Evolutionary conservation across 1,140 invertebrate genomes (phyloP), one percentile per base, ranked within the genome.

Genomic region (Drosophila bocqueti): DNA sequence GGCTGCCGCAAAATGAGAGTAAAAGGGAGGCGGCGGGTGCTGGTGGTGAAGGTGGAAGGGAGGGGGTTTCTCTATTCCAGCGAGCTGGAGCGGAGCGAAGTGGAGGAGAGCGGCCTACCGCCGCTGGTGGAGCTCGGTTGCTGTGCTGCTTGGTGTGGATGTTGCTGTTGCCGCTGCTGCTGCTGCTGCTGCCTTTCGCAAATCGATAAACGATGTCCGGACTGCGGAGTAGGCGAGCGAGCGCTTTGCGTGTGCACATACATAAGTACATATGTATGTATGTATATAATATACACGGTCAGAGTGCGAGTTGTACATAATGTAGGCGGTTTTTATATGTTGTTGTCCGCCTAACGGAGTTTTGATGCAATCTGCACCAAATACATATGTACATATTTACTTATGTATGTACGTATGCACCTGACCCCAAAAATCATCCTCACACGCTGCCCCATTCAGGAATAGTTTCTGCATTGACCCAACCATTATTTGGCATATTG

Each of bases 131-230:
- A 71, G 63, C 61, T 66, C 52, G 68, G 64, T 66, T 79, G 58
- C 49, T 68, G 58, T 61, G 45, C 21, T 43, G 45, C 31, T 59
- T 50, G 50, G 36, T 45, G 47, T 38, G 42, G 74, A 45, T 72
- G 79, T 29, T 57, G 78, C 21, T 77, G 57, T 29, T 47, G 26
- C 26, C 26, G 58, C 29, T 64, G 55, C 18, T 58, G 74, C 52
- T 66, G 68, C 65, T 85, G 82, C 71, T 86, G 77, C 77, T 87
- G 77, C 74, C 66, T 81, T 90, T 84, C 64, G 75, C 81, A 90
- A 89, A 89, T 89, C 84, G 84, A 89, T 89, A 89, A 90, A 89
- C 84, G 81, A 84, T 84, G 84, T 89, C 74, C 85, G 78, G 81
- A 81, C 75, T 71, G 75, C 71, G 83, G 78, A 80, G 73, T 67